Evolutionary conservation across 1,140 invertebrate species (phyloP).

Genomic region (Oryzaephilus surinamensis): DNA sequence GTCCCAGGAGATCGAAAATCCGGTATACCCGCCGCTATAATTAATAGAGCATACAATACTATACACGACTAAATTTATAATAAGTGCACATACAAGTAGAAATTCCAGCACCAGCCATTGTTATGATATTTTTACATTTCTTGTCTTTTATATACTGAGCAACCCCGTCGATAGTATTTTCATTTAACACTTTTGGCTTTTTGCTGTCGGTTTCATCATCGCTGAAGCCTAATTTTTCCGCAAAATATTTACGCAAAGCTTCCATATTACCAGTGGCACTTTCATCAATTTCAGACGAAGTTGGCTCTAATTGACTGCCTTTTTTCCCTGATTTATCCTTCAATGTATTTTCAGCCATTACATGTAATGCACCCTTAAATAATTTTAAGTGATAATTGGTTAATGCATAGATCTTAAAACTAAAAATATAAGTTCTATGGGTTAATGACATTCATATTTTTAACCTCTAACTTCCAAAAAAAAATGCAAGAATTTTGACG

Average conservation of each 20-base stretch:
- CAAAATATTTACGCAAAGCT: conserved; percentile 16
- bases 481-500: no score
- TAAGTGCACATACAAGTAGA: conserved; percentile 69
- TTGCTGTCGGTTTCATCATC: conserved; percentile 14
- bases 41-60: neutral
- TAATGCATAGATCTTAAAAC: no score
- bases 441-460: no score
- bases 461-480: no score
- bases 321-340: no score
- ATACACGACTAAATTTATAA: neutral
- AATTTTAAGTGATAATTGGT: no score
- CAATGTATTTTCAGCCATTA: no score
- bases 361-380: no score
- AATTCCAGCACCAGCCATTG: conserved; percentile 89
- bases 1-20: conserved; percentile 85
- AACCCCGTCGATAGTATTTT: conserved; percentile 51
- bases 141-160: conserved; percentile 59
- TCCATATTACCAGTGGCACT: conserved; percentile 13
- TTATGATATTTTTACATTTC: conserved; percentile 78
- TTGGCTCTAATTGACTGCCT: no score
- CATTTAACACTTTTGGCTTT: conserved; percentile 11
- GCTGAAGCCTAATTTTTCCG: conserved; percentile 21
- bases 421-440: no score
- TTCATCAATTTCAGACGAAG: neutral
- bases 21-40: conserved; percentile 83